Conservation (phyloP, 2,797 vertebrate genomes). For the Hybognathus amarus region DNA sequence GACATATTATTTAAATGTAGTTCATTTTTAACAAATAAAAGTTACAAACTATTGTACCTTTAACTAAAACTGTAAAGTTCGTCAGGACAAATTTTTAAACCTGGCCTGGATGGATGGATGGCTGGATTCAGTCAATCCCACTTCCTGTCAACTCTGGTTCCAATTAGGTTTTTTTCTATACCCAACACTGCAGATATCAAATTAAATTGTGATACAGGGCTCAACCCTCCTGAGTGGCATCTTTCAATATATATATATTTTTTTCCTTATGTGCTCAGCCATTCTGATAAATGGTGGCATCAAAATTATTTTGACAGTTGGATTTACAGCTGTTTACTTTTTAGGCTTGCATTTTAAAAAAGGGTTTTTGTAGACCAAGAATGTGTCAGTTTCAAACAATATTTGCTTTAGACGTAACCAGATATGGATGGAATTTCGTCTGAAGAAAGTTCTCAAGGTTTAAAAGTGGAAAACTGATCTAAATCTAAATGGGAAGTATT, state of each 20-base stretch:
- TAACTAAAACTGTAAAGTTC: not conserved
- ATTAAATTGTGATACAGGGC: not conserved
- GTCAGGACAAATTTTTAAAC: not conserved
- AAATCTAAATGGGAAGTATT: not conserved
- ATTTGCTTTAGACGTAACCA: slow-evolving; percentile 4
- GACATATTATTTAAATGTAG: not conserved
- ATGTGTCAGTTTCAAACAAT: not conserved
- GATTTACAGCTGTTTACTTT: not conserved
- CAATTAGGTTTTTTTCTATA: not conserved
- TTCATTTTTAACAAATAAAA: not conserved
- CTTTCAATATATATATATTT: not conserved
- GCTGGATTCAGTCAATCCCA: not conserved
- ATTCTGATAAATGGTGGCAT: slow-evolving; percentile 5
- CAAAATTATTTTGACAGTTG: not conserved
- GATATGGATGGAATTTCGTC: slow-evolving; percentile 18
- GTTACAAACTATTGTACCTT: not conserved
- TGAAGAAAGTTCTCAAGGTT: slow-evolving; percentile 18
- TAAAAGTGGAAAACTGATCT: slow-evolving; percentile 5
- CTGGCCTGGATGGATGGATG: not conserved
- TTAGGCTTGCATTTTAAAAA: slow-evolving; percentile 13
- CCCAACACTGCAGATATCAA: not conserved
- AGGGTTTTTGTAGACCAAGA: not conserved
- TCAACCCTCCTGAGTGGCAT: not conserved
- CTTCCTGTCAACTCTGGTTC: not conserved
- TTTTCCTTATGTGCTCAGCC: not conserved